These are phyloP conservation scores for Peromyscus maniculatus DNA, from an alignment of 2,113 vertebrate species.

Conservation along the genomic window DNA sequence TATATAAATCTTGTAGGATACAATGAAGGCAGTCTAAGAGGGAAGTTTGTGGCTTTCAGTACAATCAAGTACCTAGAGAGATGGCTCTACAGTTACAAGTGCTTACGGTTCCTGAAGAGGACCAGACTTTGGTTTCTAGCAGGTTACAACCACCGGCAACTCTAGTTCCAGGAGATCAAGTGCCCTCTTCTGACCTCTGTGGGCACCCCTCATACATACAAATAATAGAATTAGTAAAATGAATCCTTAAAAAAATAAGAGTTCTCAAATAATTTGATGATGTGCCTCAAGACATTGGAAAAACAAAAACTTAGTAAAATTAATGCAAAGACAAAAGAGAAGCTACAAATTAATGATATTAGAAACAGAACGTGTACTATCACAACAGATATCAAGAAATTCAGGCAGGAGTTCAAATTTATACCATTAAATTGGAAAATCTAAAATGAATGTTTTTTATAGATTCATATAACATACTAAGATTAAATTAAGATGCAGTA, in stretches of 20 bases:
- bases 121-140: background rate
- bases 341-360: background rate
- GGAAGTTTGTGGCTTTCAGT: background rate
- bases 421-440: background rate
- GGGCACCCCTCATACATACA: background rate
- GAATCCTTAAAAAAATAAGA: background rate
- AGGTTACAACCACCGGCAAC: background rate
- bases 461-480: background rate
- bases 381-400: background rate
- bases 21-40: background rate
- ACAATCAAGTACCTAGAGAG: background rate
- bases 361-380: background rate
- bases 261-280: background rate
- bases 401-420: background rate
- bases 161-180: background rate
- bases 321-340: background rate
- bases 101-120: background rate
- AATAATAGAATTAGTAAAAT: background rate
- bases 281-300: background rate
- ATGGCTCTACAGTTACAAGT: background rate
- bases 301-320: background rate
- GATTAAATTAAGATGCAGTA: background rate
- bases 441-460: background rate
- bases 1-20: background rate
- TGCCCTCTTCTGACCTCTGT: background rate